Evolutionary conservation across 2,797 vertebrate genomes (phyloP).

Genomic region (Acipenser ruthenus): DNA sequence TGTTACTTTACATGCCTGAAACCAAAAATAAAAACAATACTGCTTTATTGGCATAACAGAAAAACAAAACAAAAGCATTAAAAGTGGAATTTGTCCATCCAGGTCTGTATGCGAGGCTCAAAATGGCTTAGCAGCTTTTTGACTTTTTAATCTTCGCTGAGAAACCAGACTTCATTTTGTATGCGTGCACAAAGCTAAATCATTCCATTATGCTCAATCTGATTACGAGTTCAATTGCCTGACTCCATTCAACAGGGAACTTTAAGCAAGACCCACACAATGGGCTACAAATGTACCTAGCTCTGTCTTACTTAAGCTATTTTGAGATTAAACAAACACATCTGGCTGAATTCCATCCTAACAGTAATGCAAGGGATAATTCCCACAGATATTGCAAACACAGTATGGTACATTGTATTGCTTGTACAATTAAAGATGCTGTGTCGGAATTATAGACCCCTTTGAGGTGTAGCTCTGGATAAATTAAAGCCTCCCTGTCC

Average conservation of each 20-base stretch:
- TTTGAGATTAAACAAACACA: slow-evolving; percentile 35
- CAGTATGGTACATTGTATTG: background rate
- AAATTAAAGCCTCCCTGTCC: too few species aligned
- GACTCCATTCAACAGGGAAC: slow-evolving; percentile 10
- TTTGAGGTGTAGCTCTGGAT: too few species aligned
- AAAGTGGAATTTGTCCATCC: too few species aligned
- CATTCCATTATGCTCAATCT: slow-evolving; percentile 28
- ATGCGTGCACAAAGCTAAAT: slow-evolving; percentile 37
- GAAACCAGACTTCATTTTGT: slow-evolving; percentile 32
- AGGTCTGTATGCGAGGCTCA: background rate
- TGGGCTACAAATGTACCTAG: slow-evolving; percentile 19
- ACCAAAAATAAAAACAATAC: too few species aligned
- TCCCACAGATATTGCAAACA: slow-evolving; percentile 23
- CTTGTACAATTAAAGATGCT: too few species aligned
- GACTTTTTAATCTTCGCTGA: slow-evolving; percentile 33
- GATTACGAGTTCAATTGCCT: slow-evolving; percentile 25
- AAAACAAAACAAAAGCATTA: too few species aligned
- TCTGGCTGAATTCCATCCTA: slow-evolving; percentile 22
- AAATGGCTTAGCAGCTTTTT: slow-evolving; percentile 30
- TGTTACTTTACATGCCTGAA: too few species aligned
- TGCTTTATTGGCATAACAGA: too few species aligned
- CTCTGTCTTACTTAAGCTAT: slow-evolving; percentile 24
- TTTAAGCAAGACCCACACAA: slow-evolving; percentile 19
- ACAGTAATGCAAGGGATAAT: slow-evolving; percentile 19
- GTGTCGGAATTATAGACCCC: too few species aligned